A percentile compares a stretch with the other conserved stretches of the same genome.
phyloP scores from a whole-genome alignment of 2,797 vertebrate species.

The Tapera naevia region DNA sequence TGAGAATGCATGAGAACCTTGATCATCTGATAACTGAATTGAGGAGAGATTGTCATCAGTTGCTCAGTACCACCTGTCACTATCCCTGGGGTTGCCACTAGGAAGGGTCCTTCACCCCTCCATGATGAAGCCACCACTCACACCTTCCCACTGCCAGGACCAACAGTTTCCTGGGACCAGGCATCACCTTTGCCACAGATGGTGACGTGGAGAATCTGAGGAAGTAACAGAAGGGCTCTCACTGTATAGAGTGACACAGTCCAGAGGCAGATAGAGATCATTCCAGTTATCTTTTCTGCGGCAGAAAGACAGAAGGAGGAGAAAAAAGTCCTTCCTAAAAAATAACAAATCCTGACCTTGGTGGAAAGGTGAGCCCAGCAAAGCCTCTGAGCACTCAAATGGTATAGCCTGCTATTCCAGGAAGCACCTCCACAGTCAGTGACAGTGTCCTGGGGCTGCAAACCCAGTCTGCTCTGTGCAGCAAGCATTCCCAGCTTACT shows the following conservation, averaged over 20 bases:
- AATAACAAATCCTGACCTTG: not conserved
- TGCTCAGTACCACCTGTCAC: not conserved
- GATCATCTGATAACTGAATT: not conserved
- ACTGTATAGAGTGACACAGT: too few species aligned
- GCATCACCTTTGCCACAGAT: not conserved
- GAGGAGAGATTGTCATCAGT: not conserved
- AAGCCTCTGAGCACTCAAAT: not conserved
- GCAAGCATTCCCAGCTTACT: accelerated
- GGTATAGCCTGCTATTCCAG: not conserved
- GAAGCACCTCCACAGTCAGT: not conserved
- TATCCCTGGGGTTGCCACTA: accelerated
- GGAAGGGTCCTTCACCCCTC: not conserved
- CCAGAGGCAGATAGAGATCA: not conserved
- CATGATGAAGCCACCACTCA: accelerated
- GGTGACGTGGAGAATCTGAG: not conserved
- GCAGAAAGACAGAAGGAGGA: not conserved
- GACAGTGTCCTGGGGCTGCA: not conserved
- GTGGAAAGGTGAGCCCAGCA: not conserved
- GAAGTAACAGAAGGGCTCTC: not conserved
- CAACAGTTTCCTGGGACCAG: not conserved
- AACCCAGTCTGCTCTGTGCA: not conserved
- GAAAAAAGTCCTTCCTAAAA: not conserved
- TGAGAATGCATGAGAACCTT: not conserved
- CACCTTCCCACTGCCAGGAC: not conserved
- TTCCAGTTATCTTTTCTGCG: not conserved